These are phyloP conservation scores for Atethmia centrago DNA, from an alignment of 2,888 invertebrate species.

Conservation along the genomic window DNA sequence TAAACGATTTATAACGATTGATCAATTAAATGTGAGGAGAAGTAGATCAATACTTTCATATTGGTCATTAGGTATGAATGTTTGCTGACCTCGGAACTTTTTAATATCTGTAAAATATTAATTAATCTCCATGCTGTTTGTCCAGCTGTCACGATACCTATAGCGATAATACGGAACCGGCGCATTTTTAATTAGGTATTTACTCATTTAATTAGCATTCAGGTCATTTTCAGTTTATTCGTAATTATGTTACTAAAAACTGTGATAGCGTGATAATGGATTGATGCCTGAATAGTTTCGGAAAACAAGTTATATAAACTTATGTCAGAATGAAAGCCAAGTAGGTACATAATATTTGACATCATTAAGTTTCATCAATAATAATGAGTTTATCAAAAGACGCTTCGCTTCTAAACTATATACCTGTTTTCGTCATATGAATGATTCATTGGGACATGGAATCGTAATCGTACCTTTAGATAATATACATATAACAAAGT, in stretches of 20 bases:
- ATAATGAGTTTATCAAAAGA: not conserved
- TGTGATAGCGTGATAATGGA: not conserved
- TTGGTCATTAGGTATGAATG: not conserved
- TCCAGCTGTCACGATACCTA: slow-evolving; percentile 8
- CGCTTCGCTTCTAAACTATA: not conserved
- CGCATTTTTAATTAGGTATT: slow-evolving; percentile 11
- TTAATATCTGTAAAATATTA: slow-evolving; percentile 13
- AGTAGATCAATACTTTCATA: not conserved
- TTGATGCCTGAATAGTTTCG: not conserved
- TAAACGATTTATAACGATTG: not conserved
- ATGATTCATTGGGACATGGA: not conserved
- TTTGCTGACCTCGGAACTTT: slow-evolving; percentile 6
- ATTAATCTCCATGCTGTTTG: not conserved
- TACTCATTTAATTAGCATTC: slow-evolving; percentile 16
- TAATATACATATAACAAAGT: no score
- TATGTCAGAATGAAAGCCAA: not conserved
- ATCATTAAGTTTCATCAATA: not conserved
- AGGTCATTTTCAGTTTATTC: not conserved
- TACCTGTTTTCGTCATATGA: not conserved
- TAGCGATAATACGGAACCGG: not conserved
- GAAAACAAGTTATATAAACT: not conserved
- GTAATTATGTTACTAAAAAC: not conserved
- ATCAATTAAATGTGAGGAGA: slow-evolving; percentile 2
- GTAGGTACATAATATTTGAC: slow-evolving; percentile 1
- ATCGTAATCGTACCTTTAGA: no score